Evolutionary conservation across 35 echinoderm and acorn worm genomes (phyloP), one percentile per base, ranked within the genome.

Genomic region (Patiria miniata): DNA sequence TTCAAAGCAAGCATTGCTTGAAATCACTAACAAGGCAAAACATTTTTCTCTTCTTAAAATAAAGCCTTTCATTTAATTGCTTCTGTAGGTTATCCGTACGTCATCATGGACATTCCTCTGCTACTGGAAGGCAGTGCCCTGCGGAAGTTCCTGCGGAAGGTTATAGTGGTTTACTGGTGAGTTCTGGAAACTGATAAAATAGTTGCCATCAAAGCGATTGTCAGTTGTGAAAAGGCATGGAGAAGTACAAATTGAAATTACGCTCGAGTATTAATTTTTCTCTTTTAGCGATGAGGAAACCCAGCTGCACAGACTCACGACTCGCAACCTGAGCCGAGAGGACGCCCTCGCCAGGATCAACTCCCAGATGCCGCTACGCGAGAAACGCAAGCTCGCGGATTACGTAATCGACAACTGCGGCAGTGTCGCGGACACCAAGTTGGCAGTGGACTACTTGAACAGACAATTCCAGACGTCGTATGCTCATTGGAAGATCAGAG

Each of bases 151-250:
- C 77, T 99, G 52, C 91, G 92, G 22, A 80, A 92, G 79, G 93
- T 93, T 18, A 68, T 99, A 0, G 96, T 99, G 14, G 96, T 99
- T 2, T 95, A 86, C 52, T 95, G 96, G 96, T 99, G 83, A 94
- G 96, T 91, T 23, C 40, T n/a, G n/a, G n/a, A n/a, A n/a, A n/a
- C n/a, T n/a, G n/a, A n/a, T n/a, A n/a, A n/a, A n/a, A n/a, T n/a
- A n/a, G n/a, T n/a, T n/a, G n/a, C n/a, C n/a, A n/a, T n/a, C 28
- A 23, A 39, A 5, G 54, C 22, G 29, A 77, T 39, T 23, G 6
- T 22, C 18, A 39, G 68, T 19, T 32, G 17, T 4, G 15, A 77
- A 78, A 78, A 10, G 10, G 10, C 17, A 17, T 14, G 68, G 8
- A 19, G 10, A 12, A 8, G 17, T 30, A 19, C 8, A 84, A 26